Percentiles rank a stretch among this genome's conserved stretches.
These are phyloP conservation scores for Camelus dromedarius DNA, from an alignment of 2,113 vertebrate species.

Conservation along the genomic window DNA sequence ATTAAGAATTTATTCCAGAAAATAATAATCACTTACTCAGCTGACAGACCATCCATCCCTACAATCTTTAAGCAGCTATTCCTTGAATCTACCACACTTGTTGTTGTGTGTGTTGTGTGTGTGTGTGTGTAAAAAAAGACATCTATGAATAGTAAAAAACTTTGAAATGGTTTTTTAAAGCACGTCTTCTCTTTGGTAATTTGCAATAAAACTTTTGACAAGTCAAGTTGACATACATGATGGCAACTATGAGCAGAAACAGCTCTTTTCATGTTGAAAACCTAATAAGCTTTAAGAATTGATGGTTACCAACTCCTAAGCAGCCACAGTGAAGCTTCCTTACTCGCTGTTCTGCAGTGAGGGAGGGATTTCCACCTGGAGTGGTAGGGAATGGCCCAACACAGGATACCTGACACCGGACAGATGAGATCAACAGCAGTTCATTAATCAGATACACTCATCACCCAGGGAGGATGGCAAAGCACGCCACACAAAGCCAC, in stretches of 20 bases:
- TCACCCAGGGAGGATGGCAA: background rate
- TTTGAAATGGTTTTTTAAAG: background rate
- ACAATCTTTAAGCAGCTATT: background rate
- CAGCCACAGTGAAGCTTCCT: background rate
- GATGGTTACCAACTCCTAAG: background rate
- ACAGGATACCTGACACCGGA: background rate
- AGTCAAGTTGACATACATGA: background rate
- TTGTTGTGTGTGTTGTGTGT: background rate
- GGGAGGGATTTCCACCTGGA: background rate
- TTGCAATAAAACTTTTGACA: background rate
- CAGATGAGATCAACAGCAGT: background rate
- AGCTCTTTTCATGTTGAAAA: background rate
- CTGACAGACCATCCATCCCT: background rate
- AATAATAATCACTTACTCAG: background rate
- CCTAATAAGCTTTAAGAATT: background rate
- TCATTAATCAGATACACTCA: background rate
- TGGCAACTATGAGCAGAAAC: background rate
- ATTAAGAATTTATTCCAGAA: constrained; percentile 29
- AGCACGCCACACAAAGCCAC: background rate
- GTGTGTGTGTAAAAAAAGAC: background rate
- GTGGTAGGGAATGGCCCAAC: background rate
- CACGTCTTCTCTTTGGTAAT: background rate
- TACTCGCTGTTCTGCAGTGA: background rate
- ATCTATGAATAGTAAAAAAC: background rate
- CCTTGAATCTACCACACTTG: background rate